These are phyloP conservation scores for Xanthorhoe spadicearia DNA, from an alignment of 2,888 invertebrate species.

Conservation along the genomic window DNA sequence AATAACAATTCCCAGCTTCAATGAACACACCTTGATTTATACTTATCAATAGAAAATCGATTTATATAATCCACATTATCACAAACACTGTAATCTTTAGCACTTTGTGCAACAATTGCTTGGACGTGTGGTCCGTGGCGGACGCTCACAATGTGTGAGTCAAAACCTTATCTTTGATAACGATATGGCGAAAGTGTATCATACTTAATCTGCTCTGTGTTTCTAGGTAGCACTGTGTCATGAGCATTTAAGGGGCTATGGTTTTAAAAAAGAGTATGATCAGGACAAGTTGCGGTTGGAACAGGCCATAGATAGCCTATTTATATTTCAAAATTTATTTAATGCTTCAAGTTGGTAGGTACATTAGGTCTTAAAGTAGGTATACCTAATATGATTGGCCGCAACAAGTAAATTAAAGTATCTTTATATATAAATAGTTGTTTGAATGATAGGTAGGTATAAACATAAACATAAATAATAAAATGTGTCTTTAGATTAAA, in stretches of 20 bases:
- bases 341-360: no score
- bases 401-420: no score
- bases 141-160: slow-evolving; percentile 70
- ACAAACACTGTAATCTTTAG: slow-evolving; percentile 39
- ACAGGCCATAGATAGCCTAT: no score
- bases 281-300: no score
- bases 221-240: slow-evolving; percentile 26
- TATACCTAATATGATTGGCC: no score
- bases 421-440: no score
- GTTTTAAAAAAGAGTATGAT: background rate
- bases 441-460: no score
- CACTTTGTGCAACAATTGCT: slow-evolving; percentile 38
- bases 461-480: no score
- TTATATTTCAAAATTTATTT: no score
- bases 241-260: background rate
- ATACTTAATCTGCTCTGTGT: slow-evolving; percentile 27
- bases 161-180: slow-evolving; percentile 75
- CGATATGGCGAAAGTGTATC: slow-evolving; percentile 63
- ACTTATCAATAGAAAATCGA: slow-evolving; percentile 17
- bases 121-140: slow-evolving; percentile 58
- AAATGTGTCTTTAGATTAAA: no score
- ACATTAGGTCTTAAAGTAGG: no score
- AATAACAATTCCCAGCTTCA: background rate
- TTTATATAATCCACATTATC: slow-evolving; percentile 39
- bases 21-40: slow-evolving; percentile 28